These are phyloP conservation scores for Microcaecilia unicolor DNA, from an alignment of 2,797 vertebrate genomes.

Conservation along the genomic window DNA sequence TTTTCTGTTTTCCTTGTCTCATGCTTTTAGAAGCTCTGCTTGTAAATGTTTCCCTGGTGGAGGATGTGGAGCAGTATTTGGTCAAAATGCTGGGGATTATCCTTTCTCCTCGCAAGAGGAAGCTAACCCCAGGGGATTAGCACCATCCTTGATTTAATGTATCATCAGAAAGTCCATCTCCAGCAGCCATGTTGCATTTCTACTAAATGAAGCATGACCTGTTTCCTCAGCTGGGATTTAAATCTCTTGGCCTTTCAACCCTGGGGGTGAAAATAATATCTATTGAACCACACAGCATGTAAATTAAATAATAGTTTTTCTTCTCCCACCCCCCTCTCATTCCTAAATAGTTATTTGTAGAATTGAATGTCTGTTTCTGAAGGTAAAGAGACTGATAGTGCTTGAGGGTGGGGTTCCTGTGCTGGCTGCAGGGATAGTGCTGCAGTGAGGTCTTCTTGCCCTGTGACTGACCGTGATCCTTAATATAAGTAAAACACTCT, in stretches of 20 bases:
- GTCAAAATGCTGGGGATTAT: constrained; percentile 7
- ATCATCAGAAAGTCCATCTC: constrained; percentile 44
- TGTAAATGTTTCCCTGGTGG: no score
- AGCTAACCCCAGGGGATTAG: constrained; percentile 26
- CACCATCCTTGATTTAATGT: constrained; percentile 59
- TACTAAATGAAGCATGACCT: constrained; percentile 49
- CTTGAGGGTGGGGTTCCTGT: no score
- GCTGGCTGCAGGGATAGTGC: no score
- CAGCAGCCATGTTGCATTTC: constrained; percentile 13
- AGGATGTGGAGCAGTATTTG: neutral
- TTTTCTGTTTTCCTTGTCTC: no score
- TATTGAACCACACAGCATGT: constrained; percentile 32
- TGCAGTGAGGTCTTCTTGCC: no score
- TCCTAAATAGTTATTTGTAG: constrained; percentile 4
- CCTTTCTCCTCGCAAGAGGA: constrained; percentile 18
- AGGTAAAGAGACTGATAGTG: no score
- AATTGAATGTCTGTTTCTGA: constrained; percentile 13
- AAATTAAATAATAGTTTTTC: constrained; percentile 32
- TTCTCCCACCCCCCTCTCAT: constrained; percentile 29
- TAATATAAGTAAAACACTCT: no score
- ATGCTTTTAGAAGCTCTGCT: no score
- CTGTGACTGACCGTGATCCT: no score
- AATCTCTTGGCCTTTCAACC: constrained; percentile 40
- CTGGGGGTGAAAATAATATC: constrained; percentile 23
- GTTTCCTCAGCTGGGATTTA: constrained; percentile 41